These are phyloP conservation scores for Trissolcus japonicus DNA, from an alignment of 2,888 invertebrate genomes.

Conservation along the genomic window DNA sequence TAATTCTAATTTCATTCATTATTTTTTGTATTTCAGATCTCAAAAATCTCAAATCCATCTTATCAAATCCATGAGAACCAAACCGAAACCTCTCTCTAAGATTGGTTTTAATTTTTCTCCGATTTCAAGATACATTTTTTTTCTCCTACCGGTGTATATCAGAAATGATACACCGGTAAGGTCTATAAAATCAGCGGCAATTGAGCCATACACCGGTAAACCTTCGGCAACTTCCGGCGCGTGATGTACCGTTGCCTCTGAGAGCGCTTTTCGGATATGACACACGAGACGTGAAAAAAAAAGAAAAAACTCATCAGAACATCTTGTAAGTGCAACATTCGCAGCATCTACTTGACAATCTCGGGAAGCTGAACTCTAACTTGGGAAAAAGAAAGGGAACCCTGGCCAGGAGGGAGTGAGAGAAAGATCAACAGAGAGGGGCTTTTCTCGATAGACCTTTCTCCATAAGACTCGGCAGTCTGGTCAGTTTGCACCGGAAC, in stretches of 20 bases:
- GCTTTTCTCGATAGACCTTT: slow-evolving; percentile 58
- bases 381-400: slow-evolving; percentile 56
- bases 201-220: too few species aligned
- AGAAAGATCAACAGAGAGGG: slow-evolving; percentile 58
- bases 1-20: too few species aligned
- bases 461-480: slow-evolving; percentile 57
- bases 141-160: too few species aligned
- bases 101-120: too few species aligned
- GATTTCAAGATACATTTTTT: too few species aligned
- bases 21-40: too few species aligned
- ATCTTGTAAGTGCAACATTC: background rate
- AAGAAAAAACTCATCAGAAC: background rate
- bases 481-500: slow-evolving; percentile 59
- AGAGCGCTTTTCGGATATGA: background rate
- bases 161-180: too few species aligned
- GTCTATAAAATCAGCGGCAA: too few species aligned
- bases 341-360: slow-evolving; percentile 28
- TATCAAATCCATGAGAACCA: too few species aligned
- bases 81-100: too few species aligned
- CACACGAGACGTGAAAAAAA: background rate
- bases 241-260: background rate
- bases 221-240: background rate
- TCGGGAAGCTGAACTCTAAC: slow-evolving; percentile 12
- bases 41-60: too few species aligned
- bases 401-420: slow-evolving; percentile 54